Evolutionary conservation across 2,888 invertebrate genomes (phyloP).

Genomic region (Hoplodrina blanda): DNA sequence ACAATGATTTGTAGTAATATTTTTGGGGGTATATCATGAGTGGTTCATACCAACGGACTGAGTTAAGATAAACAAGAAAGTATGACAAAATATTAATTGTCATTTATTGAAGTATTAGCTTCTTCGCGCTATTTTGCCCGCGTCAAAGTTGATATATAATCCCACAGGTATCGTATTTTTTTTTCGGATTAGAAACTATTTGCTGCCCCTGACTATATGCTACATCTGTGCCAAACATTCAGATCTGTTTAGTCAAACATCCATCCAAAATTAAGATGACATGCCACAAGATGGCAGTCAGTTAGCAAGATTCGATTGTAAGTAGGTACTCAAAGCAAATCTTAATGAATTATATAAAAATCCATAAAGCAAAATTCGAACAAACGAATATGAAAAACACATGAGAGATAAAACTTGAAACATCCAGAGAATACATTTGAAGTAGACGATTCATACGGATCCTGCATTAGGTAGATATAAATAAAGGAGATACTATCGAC

Average conservation of each 20-base stretch:
- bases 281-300: slow-evolving; percentile 2
- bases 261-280: no score
- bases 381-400: slow-evolving; percentile 56
- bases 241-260: no score
- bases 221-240: no score
- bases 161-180: no score
- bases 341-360: slow-evolving; percentile 43
- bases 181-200: no score
- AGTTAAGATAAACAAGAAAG: no score
- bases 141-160: no score
- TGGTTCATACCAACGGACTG: neutral
- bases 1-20: no score
- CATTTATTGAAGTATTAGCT: no score
- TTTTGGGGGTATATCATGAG: neutral
- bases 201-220: no score
- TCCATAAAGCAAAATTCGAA: slow-evolving; percentile 46
- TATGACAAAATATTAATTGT: no score
- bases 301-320: neutral
- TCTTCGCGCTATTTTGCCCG: no score
- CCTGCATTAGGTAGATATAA: slow-evolving; percentile 69
- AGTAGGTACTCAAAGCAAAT: slow-evolving; percentile 31
- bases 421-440: slow-evolving; percentile 67
- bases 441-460: slow-evolving; percentile 66
- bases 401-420: slow-evolving; percentile 53
- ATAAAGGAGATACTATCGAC: slow-evolving; percentile 72